Evolutionary conservation across 2,113 vertebrate species (phyloP).

Genomic region (Pteronura brasiliensis): DNA sequence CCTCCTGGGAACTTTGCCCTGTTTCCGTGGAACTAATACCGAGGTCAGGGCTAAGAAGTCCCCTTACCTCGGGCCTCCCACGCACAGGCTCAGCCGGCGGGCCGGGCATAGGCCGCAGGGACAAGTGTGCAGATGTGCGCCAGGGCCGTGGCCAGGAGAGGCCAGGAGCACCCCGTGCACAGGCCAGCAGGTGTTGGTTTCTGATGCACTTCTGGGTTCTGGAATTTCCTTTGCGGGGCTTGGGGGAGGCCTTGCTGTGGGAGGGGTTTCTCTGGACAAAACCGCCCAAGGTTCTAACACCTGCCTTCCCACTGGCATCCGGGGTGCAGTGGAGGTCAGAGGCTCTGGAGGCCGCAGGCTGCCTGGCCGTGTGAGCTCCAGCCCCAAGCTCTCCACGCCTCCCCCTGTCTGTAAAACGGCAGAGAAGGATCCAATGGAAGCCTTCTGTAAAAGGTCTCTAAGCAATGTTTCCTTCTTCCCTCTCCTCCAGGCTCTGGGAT

Average conservation of each 20-base stretch:
- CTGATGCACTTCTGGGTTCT: not conserved
- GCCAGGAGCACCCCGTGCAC: fast-evolving
- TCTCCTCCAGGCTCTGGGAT: not conserved
- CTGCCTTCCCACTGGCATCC: not conserved
- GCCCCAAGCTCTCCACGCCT: not conserved
- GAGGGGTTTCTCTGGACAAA: not conserved
- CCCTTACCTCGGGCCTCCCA: too few species aligned
- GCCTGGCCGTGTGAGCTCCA: not conserved
- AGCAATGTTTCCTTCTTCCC: not conserved
- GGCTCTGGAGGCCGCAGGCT: not conserved
- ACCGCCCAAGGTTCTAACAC: not conserved
- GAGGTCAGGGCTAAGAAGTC: not conserved
- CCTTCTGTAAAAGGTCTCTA: not conserved
- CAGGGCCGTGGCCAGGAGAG: not conserved
- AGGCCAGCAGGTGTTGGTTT: not conserved
- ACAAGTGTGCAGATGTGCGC: not conserved
- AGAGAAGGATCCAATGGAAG: not conserved
- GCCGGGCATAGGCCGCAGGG: too few species aligned
- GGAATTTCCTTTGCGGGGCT: not conserved
- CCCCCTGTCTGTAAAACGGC: not conserved
- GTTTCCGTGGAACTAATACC: not conserved
- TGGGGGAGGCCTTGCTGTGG: not conserved
- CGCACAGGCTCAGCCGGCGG: fast-evolving
- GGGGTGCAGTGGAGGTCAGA: not conserved
- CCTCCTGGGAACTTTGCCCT: not conserved